Evolutionary conservation across 92 coral and sea anemone genomes (phyloP).

Genomic region (Galaxea fascicularis): DNA sequence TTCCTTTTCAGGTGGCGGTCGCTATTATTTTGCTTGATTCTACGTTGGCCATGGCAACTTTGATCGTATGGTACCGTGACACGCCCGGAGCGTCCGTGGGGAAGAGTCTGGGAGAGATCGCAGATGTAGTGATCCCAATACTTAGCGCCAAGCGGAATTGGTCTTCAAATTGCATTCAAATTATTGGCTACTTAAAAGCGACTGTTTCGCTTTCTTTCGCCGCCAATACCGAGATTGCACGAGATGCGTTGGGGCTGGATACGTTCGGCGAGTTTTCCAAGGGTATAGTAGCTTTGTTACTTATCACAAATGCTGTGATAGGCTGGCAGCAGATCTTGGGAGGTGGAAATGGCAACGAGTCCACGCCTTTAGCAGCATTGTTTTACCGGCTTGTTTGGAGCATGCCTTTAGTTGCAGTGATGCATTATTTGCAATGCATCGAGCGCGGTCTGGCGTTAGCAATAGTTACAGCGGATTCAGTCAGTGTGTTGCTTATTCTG

Average conservation of each 20-base stretch:
- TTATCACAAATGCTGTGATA: conserved; percentile 11
- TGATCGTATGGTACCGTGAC: conserved; percentile 46
- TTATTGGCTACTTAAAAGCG: conserved; percentile 14
- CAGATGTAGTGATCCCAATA: conserved; percentile 19
- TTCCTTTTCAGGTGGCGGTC: conserved; percentile 27
- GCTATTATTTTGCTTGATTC: conserved; percentile 34
- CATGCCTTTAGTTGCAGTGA: conserved; percentile 25
- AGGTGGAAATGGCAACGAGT: conserved; percentile 48
- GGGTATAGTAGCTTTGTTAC: conserved; percentile 25
- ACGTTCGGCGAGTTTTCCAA: conserved; percentile 14
- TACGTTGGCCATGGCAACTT: conserved; percentile 42
- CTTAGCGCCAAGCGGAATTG: background rate
- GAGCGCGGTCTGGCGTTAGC: conserved; percentile 40
- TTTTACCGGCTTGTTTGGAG: conserved; percentile 58
- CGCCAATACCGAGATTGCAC: conserved; percentile 21
- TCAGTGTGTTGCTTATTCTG: conserved; percentile 4
- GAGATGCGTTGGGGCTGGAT: conserved; percentile 36
- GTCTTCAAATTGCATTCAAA: conserved; percentile 29
- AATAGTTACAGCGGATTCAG: conserved; percentile 18
- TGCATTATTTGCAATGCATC: conserved; percentile 14
- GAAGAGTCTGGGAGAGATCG: conserved; percentile 37
- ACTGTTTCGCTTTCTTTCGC: conserved; percentile 20
- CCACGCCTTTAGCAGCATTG: conserved; percentile 47
- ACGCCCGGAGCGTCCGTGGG: conserved; percentile 43
- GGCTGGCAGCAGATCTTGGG: conserved; percentile 60